Evolutionary conservation across 2,888 invertebrate species (phyloP).

Genomic region (Hybos culiciformis): DNA sequence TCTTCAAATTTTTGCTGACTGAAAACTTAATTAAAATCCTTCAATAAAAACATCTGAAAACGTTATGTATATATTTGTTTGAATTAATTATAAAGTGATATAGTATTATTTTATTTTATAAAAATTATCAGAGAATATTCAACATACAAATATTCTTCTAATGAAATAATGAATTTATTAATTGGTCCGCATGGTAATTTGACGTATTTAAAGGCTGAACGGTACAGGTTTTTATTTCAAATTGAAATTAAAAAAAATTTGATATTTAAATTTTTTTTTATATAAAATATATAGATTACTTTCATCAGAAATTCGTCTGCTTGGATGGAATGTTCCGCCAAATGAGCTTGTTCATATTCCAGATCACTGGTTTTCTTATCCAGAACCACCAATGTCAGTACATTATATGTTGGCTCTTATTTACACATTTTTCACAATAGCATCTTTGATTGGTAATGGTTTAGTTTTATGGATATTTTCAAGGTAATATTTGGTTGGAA

Average conservation of each 20-base stretch:
- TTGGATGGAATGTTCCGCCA: conserved; percentile 65
- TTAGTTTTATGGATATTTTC: conserved; percentile 72
- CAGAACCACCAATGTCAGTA: conserved; percentile 67
- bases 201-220: background rate
- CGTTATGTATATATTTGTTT: too few species aligned
- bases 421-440: conserved; percentile 59
- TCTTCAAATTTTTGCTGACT: too few species aligned
- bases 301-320: conserved; percentile 35
- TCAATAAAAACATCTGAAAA: too few species aligned
- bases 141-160: too few species aligned
- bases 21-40: too few species aligned
- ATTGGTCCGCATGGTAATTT: conserved; percentile 5
- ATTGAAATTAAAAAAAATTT: background rate
- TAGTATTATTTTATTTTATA: too few species aligned
- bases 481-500: conserved; percentile 18
- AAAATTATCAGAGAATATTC: too few species aligned
- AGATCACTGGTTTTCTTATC: conserved; percentile 67
- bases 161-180: too few species aligned
- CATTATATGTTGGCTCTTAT: conserved; percentile 66
- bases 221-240: background rate
- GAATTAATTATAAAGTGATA: too few species aligned
- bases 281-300: background rate
- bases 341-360: conserved; percentile 64
- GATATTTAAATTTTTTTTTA: background rate
- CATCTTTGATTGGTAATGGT: conserved; percentile 67